These are phyloP conservation scores for Rousettus leschenaultii DNA, from an alignment of 2,113 vertebrate species.

Conservation along the genomic window DNA sequence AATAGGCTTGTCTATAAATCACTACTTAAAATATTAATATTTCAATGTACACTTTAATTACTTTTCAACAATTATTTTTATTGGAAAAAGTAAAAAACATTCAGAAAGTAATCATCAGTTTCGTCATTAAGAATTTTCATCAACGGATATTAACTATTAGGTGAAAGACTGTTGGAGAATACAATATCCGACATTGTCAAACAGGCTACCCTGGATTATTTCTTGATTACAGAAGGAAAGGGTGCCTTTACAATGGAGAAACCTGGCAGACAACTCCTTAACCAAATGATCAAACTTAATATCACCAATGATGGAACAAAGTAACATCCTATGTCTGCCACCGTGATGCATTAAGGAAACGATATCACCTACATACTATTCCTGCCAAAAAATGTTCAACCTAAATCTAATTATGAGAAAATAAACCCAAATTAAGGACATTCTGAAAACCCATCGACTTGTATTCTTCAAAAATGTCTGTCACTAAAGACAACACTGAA, in stretches of 20 bases:
- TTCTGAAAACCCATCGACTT: neutral
- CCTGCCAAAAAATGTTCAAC: neutral
- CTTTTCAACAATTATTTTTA: constrained; percentile 36
- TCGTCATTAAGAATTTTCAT: constrained; percentile 42
- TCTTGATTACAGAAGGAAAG: neutral
- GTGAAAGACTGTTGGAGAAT: neutral
- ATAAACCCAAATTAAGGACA: constrained; percentile 22
- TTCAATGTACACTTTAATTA: constrained; percentile 17
- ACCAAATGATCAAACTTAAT: neutral
- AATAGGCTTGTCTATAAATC: constrained; percentile 18
- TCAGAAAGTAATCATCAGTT: constrained; percentile 16
- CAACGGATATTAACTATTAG: neutral
- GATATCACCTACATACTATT: neutral
- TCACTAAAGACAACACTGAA: neutral
- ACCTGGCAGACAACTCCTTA: neutral
- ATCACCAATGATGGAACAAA: neutral
- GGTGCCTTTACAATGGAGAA: neutral
- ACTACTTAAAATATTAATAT: constrained; percentile 16
- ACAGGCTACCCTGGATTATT: neutral
- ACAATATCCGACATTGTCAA: neutral
- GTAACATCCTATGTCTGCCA: neutral
- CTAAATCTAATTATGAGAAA: constrained; percentile 2
- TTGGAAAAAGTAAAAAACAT: constrained; percentile 5
- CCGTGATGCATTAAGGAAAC: neutral
- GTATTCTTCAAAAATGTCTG: neutral